Conservation (phyloP, 2,888 invertebrate species). For the Meta bourneti region DNA sequence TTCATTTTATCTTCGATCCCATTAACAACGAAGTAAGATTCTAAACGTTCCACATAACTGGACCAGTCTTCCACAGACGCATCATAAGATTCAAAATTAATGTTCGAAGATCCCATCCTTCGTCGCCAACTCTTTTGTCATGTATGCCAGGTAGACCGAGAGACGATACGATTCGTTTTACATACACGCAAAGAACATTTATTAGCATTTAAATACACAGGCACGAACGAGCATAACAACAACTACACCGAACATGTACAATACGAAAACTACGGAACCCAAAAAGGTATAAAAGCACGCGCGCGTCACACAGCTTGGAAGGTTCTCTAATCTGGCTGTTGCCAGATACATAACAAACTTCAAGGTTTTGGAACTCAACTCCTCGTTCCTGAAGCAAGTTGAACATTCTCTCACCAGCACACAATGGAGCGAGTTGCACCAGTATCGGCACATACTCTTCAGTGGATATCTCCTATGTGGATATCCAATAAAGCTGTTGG, state of each 20-base stretch:
- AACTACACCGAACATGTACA: conserved; percentile 45
- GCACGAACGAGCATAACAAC: conserved; percentile 53
- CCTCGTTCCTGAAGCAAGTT: no score
- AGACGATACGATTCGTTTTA: conserved; percentile 49
- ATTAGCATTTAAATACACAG: conserved; percentile 53
- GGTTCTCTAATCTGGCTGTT: conserved; percentile 57
- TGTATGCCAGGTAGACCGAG: conserved; percentile 55
- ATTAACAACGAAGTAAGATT: conserved; percentile 65
- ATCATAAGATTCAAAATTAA: conserved; percentile 61
- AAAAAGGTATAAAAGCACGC: background rate
- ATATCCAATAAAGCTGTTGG: no score
- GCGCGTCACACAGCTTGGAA: conserved; percentile 45
- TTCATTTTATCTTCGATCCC: conserved; percentile 64
- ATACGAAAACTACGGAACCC: conserved; percentile 42
- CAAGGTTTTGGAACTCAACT: no score
- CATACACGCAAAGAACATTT: conserved; percentile 57
- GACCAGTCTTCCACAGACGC: conserved; percentile 48
- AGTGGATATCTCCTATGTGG: no score
- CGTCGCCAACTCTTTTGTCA: conserved; percentile 4
- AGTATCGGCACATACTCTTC: no score
- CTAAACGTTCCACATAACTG: conserved; percentile 3
- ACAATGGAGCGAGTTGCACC: no score
- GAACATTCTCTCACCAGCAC: no score
- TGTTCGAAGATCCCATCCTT: conserved; percentile 60
- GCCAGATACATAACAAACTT: conserved; percentile 60